Percentiles rank a stretch among this genome's conserved stretches.
Evolutionary conservation across 2,888 invertebrate genomes (phyloP).

Genomic region (Leptopilina drosophilae): DNA sequence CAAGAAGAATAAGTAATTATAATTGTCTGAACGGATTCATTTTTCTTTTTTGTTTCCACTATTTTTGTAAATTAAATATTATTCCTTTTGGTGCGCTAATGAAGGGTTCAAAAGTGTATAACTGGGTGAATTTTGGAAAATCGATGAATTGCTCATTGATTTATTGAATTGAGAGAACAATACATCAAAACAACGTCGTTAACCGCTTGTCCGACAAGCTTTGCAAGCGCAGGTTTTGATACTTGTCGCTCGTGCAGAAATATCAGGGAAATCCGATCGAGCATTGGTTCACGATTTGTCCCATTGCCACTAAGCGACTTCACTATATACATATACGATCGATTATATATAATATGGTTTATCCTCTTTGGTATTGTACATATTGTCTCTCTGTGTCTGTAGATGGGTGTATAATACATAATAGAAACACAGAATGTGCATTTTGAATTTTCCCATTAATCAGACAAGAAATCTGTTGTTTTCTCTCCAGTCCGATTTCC

Average conservation of each 20-base stretch:
- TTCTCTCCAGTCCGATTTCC: too few relatives aligned
- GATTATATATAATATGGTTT: conserved; percentile 15
- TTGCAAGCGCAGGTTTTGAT: conserved; percentile 25
- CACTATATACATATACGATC: neutral
- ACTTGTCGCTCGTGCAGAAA: conserved; percentile 33
- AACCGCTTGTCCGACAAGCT: conserved; percentile 30
- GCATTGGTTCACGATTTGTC: conserved; percentile 21
- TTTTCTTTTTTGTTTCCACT: too few relatives aligned
- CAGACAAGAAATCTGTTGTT: neutral
- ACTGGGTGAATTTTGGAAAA: conserved; percentile 2
- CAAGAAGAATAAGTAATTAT: too few relatives aligned
- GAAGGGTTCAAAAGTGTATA: neutral
- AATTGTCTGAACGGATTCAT: too few relatives aligned
- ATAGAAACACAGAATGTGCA: conserved; percentile 10
- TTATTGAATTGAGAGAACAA: conserved; percentile 28
- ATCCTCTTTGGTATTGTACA: conserved; percentile 28
- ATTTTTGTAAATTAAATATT: neutral
- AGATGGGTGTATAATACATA: too few relatives aligned
- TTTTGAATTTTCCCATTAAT: conserved; percentile 10
- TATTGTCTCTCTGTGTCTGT: too few relatives aligned
- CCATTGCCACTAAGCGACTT: conserved; percentile 15
- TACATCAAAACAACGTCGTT: conserved; percentile 30
- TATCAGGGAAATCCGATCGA: conserved; percentile 26
- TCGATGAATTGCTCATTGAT: conserved; percentile 2
- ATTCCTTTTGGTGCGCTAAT: neutral